A percentile compares a stretch with the other conserved stretches of the same genome.
These are phyloP conservation scores for Paramuricea clavata DNA, from an alignment of 92 coral and sea anemone genomes.

Conservation along the genomic window DNA sequence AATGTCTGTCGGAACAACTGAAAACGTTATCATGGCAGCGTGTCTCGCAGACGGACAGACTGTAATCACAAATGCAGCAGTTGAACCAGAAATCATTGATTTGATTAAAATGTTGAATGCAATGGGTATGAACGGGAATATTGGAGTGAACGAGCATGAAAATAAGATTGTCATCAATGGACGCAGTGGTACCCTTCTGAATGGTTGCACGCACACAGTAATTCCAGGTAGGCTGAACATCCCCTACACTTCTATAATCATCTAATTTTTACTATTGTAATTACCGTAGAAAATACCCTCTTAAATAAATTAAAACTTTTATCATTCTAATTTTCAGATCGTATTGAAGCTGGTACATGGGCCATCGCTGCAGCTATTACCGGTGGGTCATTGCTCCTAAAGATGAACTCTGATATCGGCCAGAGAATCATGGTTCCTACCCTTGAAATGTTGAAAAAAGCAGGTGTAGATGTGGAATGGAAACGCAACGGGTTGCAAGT, in stretches of 20 bases:
- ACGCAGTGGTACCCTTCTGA: background rate
- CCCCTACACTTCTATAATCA: too few species aligned
- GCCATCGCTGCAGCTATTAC: constrained; percentile 70
- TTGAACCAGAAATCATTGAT: constrained; percentile 69
- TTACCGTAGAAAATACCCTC: background rate
- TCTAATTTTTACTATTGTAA: background rate
- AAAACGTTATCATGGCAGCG: constrained; percentile 72
- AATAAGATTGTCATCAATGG: constrained; percentile 43
- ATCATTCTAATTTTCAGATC: background rate
- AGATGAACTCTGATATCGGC: constrained; percentile 16
- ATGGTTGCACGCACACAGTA: constrained; percentile 53
- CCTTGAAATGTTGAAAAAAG: constrained; percentile 34
- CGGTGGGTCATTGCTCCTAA: constrained; percentile 48
- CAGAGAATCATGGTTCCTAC: constrained; percentile 33
- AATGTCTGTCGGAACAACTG: constrained; percentile 73
- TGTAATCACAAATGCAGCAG: constrained; percentile 64
- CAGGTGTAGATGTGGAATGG: constrained; percentile 58
- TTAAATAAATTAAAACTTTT: too few species aligned
- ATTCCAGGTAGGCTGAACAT: constrained; percentile 26
- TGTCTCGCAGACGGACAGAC: constrained; percentile 63
- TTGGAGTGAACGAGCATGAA: constrained; percentile 5
- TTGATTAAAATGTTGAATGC: constrained; percentile 52
- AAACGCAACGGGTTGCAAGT: constrained; percentile 29
- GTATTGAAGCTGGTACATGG: constrained; percentile 55
- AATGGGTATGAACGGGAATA: constrained; percentile 71